Conservation (phyloP, 2,113 vertebrate species). For the Theristicus caerulescens region DNA sequence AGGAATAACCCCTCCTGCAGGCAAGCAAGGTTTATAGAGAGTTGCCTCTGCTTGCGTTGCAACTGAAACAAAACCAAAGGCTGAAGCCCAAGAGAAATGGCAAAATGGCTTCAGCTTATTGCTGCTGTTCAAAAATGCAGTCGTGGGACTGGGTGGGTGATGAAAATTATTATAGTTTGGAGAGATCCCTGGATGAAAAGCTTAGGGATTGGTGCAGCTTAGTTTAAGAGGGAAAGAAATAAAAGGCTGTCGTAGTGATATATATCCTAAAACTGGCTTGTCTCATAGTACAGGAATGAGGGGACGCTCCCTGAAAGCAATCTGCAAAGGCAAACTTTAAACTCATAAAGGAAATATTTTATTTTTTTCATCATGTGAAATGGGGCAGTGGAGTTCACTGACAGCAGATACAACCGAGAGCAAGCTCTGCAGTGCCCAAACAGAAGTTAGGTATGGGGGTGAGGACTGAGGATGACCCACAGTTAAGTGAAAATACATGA, state of each 20-base stretch:
- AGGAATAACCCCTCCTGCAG: background rate
- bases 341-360: background rate
- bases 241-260: background rate
- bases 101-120: background rate
- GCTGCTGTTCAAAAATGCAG: background rate
- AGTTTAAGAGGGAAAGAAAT: background rate
- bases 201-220: background rate
- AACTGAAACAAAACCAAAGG: background rate
- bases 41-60: background rate
- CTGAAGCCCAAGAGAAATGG: background rate
- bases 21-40: background rate
- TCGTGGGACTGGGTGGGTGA: background rate
- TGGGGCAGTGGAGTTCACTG: background rate
- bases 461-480: background rate
- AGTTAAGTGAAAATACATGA: background rate
- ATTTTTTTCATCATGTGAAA: background rate
- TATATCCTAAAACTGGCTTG: background rate
- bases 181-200: background rate
- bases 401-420: background rate
- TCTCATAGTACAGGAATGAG: background rate
- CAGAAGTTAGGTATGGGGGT: rapidly evolving
- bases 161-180: background rate
- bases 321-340: background rate
- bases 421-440: background rate
- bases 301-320: background rate